Conservation (phyloP, 2,113 vertebrate genomes). For the Varanus salvator region DNA sequence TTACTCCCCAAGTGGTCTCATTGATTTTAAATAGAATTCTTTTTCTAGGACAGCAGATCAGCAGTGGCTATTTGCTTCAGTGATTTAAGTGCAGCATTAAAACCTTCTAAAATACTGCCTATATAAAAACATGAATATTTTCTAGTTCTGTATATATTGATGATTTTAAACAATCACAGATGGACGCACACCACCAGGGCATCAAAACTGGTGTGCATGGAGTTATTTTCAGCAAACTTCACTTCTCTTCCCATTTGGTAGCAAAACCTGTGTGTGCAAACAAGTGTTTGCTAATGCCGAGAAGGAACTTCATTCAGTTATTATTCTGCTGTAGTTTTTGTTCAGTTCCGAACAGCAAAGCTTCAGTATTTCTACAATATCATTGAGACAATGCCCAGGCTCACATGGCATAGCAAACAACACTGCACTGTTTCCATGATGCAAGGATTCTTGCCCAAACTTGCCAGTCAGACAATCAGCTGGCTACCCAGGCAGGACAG, state of each 20-base stretch:
- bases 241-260: constrained; percentile 14
- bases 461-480: too few species aligned
- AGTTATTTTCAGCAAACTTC: constrained; percentile 13
- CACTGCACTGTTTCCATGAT: too few species aligned
- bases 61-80: constrained; percentile 13
- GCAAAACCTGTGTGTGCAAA: constrained; percentile 13
- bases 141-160: not conserved
- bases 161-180: not conserved
- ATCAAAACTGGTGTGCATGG: constrained; percentile 11
- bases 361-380: not conserved
- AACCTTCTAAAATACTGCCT: constrained; percentile 31
- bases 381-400: not conserved
- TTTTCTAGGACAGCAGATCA: constrained; percentile 35
- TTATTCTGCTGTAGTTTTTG: not conserved
- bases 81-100: not conserved
- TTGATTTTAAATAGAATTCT: constrained; percentile 39
- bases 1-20: constrained; percentile 37
- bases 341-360: not conserved
- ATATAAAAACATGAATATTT: not conserved
- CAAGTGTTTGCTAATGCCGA: not conserved
- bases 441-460: too few species aligned
- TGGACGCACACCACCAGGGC: too few species aligned
- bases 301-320: not conserved
- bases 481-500: too few species aligned
- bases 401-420: too few species aligned